A percentile compares a stretch with the other conserved stretches of the same genome.
phyloP scores from a whole-genome alignment of 2,888 invertebrate genomes.

The Diaprepes abbreviatus region DNA sequence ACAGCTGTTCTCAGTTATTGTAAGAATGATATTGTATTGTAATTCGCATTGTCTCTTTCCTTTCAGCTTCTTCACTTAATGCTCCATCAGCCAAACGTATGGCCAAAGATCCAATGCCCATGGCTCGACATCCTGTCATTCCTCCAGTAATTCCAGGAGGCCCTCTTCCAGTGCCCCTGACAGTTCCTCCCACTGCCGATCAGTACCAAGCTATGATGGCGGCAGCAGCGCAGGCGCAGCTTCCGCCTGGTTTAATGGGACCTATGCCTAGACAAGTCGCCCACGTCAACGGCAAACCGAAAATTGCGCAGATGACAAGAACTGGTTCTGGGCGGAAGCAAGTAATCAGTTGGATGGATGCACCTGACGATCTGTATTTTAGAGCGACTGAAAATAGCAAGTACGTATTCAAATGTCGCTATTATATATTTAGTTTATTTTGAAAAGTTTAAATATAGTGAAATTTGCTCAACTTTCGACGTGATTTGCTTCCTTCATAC shows the following conservation, averaged over 20 bases:
- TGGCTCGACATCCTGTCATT: slow-evolving; percentile 32
- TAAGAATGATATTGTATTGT: too few species aligned
- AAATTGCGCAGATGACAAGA: slow-evolving; percentile 83
- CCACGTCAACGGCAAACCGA: slow-evolving; percentile 87
- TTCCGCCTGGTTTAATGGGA: slow-evolving; percentile 40
- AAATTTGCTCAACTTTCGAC: too few species aligned
- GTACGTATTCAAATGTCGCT: slow-evolving; percentile 76
- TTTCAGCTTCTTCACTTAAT: slow-evolving; percentile 63
- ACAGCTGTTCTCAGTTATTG: too few species aligned
- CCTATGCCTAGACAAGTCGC: slow-evolving; percentile 74
- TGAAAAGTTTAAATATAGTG: too few species aligned
- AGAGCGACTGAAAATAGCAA: slow-evolving; percentile 91
- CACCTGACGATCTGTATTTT: slow-evolving; percentile 97
- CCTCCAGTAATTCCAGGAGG: slow-evolving; percentile 27
- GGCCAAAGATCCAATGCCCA: slow-evolving; percentile 78
- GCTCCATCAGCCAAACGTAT: slow-evolving; percentile 84
- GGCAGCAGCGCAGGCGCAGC: slow-evolving; percentile 41
- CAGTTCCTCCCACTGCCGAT: slow-evolving; percentile 27
- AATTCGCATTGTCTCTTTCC: not conserved
- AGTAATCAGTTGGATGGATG: slow-evolving; percentile 98
- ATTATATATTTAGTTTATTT: too few species aligned
- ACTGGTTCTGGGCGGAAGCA: slow-evolving; percentile 85
- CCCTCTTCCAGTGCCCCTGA: slow-evolving; percentile 20
- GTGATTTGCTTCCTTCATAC: too few species aligned
- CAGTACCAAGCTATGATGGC: slow-evolving; percentile 38